Percentiles rank a stretch among this genome's conserved stretches.
These are phyloP conservation scores for Listronotus oregonensis DNA, from an alignment of 1,140 invertebrate species.

Conservation along the genomic window DNA sequence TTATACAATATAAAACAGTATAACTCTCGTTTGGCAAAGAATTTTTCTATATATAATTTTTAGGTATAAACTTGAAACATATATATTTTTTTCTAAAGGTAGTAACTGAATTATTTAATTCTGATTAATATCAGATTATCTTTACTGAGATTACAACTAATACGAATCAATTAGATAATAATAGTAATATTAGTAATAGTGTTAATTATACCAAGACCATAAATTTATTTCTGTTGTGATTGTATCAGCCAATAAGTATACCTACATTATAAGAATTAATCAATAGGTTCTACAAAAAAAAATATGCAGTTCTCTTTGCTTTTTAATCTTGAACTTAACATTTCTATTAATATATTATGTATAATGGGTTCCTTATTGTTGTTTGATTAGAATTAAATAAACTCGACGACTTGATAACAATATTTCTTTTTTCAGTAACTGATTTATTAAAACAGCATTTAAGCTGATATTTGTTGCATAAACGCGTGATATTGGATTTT, in stretches of 20 bases:
- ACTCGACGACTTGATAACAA: background rate
- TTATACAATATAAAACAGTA: background rate
- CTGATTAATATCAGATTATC: background rate
- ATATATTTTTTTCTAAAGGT: no score
- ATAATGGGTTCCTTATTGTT: background rate
- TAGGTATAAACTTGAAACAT: background rate
- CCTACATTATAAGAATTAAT: background rate
- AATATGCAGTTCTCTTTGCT: conserved; percentile 1
- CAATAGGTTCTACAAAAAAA: background rate
- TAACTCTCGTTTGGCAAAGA: no score
- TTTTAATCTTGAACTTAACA: conserved; percentile 17
- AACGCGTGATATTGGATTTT: conserved; percentile 4
- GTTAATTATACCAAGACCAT: no score
- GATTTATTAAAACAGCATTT: background rate
- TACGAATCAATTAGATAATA: no score
- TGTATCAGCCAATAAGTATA: conserved; percentile 11
- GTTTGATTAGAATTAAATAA: conserved; percentile 3
- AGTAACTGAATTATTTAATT: no score
- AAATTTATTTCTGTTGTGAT: conserved; percentile 1
- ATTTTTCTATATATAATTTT: background rate
- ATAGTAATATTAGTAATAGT: no score
- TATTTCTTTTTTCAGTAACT: conserved; percentile 6
- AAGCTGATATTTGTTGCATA: conserved; percentile 1
- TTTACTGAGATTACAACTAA: no score
- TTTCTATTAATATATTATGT: conserved; percentile 10